A percentile compares a stretch with the other conserved stretches of the same genome.
These are phyloP conservation scores for Mastomys natalensis DNA, from an alignment of 2,113 vertebrate genomes.

Conservation along the genomic window DNA sequence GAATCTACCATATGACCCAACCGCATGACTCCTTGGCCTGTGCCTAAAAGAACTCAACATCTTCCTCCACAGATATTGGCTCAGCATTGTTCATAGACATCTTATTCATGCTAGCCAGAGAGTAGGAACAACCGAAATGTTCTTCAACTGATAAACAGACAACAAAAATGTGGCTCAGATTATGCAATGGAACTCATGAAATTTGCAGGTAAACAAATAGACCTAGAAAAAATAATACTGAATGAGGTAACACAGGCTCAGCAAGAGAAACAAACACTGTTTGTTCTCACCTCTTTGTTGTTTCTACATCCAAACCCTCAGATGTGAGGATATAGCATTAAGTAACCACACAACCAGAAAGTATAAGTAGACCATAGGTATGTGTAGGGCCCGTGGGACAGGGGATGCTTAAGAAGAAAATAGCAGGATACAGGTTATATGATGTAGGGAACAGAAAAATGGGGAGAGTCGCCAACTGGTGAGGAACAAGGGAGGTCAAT, in stretches of 20 bases:
- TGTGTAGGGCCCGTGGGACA: neutral
- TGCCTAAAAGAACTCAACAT: neutral
- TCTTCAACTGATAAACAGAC: neutral
- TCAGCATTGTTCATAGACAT: neutral
- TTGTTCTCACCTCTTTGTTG: neutral
- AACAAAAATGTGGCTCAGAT: neutral
- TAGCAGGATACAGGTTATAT: neutral
- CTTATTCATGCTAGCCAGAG: neutral
- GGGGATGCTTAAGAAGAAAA: neutral
- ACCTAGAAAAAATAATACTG: neutral
- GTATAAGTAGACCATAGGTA: neutral
- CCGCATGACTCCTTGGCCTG: neutral
- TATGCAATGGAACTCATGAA: neutral
- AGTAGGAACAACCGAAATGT: neutral
- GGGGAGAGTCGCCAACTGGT: neutral
- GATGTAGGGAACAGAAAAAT: neutral
- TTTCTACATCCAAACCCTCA: neutral
- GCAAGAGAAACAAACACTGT: neutral
- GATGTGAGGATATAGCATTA: neutral
- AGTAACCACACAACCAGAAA: neutral
- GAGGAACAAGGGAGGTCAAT: neutral
- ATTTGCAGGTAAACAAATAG: neutral
- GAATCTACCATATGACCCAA: neutral
- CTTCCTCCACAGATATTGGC: neutral
- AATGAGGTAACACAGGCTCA: neutral